Conservation (phyloP, 2,888 invertebrate genomes). For the Leistus spinibarbis region DNA sequence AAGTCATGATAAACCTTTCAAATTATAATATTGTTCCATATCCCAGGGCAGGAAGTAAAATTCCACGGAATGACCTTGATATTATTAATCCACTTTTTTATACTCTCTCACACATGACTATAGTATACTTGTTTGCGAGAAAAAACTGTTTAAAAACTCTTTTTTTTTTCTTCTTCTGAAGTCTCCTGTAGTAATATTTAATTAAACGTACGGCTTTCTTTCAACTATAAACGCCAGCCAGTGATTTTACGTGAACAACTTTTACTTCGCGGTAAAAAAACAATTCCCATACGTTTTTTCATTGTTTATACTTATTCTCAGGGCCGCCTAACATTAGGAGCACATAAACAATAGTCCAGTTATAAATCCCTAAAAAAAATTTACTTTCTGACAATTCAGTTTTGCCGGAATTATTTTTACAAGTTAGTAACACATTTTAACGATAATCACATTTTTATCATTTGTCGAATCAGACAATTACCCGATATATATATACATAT, state of each 20-base stretch:
- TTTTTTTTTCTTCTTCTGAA: background rate
- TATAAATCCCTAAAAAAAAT: too few species aligned
- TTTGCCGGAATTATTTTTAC: too few species aligned
- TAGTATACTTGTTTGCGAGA: background rate
- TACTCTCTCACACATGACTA: background rate
- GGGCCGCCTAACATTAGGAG: too few species aligned
- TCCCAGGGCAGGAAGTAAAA: background rate
- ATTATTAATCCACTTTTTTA: background rate
- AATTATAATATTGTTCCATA: background rate
- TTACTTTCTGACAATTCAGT: too few species aligned
- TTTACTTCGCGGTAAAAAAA: background rate
- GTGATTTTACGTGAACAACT: background rate
- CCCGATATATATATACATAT: too few species aligned
- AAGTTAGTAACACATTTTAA: too few species aligned
- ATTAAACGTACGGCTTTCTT: slow-evolving; percentile 2
- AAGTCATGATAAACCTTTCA: background rate
- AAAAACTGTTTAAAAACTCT: background rate
- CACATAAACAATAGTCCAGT: too few species aligned
- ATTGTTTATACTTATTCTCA: too few species aligned
- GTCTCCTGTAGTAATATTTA: background rate
- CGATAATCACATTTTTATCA: too few species aligned
- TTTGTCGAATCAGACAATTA: too few species aligned
- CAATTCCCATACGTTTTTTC: background rate
- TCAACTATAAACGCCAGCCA: background rate
- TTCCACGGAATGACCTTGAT: slow-evolving; percentile 5